Percentiles rank a stretch among this genome's conserved stretches.
phyloP scores from a whole-genome alignment of 2,888 invertebrate species.

The Ornithoptera priamus region DNA sequence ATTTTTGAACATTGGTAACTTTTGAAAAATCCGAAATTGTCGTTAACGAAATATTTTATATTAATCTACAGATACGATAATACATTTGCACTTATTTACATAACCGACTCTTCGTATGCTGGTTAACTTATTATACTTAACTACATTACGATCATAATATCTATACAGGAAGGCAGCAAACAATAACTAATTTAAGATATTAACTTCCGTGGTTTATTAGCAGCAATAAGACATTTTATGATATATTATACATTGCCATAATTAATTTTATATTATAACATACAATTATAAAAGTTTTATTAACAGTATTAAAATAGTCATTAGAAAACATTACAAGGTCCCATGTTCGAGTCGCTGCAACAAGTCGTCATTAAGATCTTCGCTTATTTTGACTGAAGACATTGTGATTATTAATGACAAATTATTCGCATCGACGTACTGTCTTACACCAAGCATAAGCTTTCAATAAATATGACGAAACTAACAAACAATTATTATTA shows the following conservation, averaged over 20 bases:
- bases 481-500: not conserved
- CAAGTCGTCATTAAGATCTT: constrained; percentile 64
- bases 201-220: not conserved
- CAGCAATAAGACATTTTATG: too few relatives aligned
- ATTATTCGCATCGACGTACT: constrained; percentile 67
- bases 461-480: constrained; percentile 1
- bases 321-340: constrained; percentile 37
- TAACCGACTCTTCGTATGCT: too few relatives aligned
- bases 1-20: too few relatives aligned
- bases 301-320: constrained; percentile 40
- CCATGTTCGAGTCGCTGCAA: constrained; percentile 63
- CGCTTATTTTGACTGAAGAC: not conserved
- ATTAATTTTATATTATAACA: not conserved
- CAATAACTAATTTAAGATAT: not conserved
- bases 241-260: too few relatives aligned
- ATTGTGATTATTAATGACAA: constrained; percentile 55
- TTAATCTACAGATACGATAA: too few relatives aligned
- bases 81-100: too few relatives aligned
- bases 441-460: constrained; percentile 45
- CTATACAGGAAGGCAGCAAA: not conserved
- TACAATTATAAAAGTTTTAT: constrained; percentile 24
- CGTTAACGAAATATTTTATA: too few relatives aligned
- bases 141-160: not conserved
- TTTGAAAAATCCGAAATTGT: too few relatives aligned
- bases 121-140: not conserved